A percentile compares a stretch with the other conserved stretches of the same genome.
These are phyloP conservation scores for Apantesis nais DNA, from an alignment of 2,888 invertebrate species.

Conservation along the genomic window DNA sequence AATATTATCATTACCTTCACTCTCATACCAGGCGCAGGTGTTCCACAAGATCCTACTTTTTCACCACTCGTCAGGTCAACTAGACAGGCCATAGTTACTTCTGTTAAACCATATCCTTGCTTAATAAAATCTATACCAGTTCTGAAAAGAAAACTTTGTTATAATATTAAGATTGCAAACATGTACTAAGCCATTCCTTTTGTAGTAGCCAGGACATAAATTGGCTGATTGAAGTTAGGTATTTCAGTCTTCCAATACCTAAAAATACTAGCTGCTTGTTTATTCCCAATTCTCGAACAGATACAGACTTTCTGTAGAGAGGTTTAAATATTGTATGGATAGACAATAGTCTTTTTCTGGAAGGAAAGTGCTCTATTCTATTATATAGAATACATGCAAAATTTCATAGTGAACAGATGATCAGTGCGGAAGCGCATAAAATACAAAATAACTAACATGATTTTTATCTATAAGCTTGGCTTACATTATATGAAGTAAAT, in stretches of 20 bases:
- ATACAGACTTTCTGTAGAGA: no score
- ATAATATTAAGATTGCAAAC: not conserved
- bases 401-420: no score
- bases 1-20: conserved; percentile 79
- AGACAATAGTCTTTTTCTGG: no score
- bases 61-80: conserved; percentile 71
- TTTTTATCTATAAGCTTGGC: not conserved
- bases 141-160: conserved; percentile 52
- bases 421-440: no score
- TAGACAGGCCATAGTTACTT: conserved; percentile 88
- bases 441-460: not conserved
- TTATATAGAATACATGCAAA: no score
- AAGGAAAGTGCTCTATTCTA: no score
- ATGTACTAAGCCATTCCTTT: not conserved
- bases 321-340: no score
- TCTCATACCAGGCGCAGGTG: conserved; percentile 87
- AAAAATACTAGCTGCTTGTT: not conserved
- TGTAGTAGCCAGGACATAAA: not conserved
- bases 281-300: not conserved
- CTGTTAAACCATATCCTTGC: conserved; percentile 93
- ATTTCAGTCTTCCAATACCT: not conserved
- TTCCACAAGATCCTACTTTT: conserved; percentile 88
- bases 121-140: conserved; percentile 84
- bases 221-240: not conserved
- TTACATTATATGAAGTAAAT: not conserved